These are phyloP conservation scores for Elaphurus davidianus DNA, from an alignment of 2,113 vertebrate species.

Conservation along the genomic window DNA sequence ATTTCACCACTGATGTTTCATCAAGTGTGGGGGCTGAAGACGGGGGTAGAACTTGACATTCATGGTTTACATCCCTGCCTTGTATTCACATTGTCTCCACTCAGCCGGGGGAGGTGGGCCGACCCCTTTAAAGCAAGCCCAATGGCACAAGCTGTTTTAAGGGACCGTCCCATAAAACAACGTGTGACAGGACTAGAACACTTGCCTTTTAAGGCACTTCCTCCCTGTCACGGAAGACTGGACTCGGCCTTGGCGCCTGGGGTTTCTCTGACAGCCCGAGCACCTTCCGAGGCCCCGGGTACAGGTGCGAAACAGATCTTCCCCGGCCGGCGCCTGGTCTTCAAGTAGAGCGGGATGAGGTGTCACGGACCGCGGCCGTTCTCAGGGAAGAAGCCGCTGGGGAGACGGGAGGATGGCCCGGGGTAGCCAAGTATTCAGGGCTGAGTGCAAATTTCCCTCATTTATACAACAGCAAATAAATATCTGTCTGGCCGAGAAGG, in stretches of 20 bases:
- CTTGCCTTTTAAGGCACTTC: conserved; percentile 56
- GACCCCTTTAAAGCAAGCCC: conserved; percentile 2
- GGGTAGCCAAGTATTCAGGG: conserved; percentile 55
- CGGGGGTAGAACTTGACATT: neutral
- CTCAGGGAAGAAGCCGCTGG: conserved; percentile 5
- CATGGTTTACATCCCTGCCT: neutral
- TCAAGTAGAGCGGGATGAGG: neutral
- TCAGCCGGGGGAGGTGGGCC: neutral
- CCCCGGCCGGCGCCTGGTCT: neutral
- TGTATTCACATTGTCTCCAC: neutral
- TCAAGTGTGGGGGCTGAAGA: neutral
- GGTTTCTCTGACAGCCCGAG: conserved; percentile 12
- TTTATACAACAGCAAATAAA: conserved; percentile 69
- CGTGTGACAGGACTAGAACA: conserved; percentile 11
- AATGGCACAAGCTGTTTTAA: conserved; percentile 1
- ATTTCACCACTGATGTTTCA: neutral
- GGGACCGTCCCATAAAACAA: conserved; percentile 53
- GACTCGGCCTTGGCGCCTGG: neutral
- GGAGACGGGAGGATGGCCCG: conserved; percentile 23
- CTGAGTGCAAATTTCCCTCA: conserved; percentile 52
- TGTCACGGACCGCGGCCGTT: neutral
- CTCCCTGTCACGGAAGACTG: conserved; percentile 44
- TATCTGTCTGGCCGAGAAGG: conserved; percentile 63
- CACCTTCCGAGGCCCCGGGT: neutral
- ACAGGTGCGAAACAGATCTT: conserved; percentile 73